phyloP scores from a whole-genome alignment of 2,113 vertebrate species.

The Charadrius vociferus region DNA sequence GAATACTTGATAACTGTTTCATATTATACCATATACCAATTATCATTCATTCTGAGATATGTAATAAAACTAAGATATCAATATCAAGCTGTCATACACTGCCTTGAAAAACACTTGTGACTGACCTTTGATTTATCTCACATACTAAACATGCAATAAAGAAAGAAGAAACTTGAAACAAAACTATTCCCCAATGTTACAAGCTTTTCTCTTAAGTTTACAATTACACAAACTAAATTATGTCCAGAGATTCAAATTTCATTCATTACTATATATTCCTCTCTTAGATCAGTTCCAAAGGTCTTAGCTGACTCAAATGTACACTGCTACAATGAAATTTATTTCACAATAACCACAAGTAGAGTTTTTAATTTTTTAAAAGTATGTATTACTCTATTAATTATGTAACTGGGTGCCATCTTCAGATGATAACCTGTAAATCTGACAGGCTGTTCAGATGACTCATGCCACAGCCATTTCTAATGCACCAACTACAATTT shows the following conservation, averaged over 20 bases:
- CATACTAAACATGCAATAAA: not conserved
- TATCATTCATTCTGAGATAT: not conserved
- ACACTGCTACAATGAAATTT: not conserved
- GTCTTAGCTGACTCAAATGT: not conserved
- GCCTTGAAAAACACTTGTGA: not conserved
- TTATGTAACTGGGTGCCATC: not conserved
- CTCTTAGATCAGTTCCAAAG: not conserved
- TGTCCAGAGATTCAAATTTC: not conserved
- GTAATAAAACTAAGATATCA: not conserved
- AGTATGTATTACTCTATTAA: not conserved
- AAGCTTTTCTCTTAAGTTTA: not conserved
- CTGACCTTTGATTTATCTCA: not conserved
- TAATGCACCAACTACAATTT: not conserved
- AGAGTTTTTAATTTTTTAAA: not conserved
- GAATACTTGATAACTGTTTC: not conserved
- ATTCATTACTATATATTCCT: not conserved
- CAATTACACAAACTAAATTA: not conserved
- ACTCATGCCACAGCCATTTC: not conserved
- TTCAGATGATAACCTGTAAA: not conserved
- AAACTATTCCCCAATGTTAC: not conserved
- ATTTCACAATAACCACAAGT: slow-evolving; percentile 42
- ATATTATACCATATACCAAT: not conserved
- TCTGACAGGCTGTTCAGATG: not conserved
- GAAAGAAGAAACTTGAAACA: not conserved
- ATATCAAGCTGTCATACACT: not conserved